Evolutionary conservation across 1,140 invertebrate genomes (phyloP).

Genomic region (Lethrus apterus): DNA sequence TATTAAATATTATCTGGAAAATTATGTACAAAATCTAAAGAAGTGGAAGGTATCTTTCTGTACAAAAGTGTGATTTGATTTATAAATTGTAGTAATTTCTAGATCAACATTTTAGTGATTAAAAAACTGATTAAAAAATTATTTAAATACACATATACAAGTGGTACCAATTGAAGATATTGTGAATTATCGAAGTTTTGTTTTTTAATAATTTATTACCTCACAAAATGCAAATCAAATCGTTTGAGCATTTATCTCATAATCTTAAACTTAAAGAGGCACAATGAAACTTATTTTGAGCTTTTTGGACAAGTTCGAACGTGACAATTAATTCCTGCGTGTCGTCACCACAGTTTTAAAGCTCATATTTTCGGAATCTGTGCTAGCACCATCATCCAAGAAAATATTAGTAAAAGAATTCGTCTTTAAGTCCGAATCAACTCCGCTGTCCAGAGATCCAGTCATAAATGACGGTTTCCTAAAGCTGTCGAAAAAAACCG

Average conservation of each 20-base stretch:
- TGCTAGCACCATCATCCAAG: conserved; percentile 11
- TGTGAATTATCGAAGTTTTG: neutral
- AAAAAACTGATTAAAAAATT: neutral
- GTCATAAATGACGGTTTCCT: conserved; percentile 37
- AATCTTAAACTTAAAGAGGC: neutral
- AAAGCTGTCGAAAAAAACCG: conserved; percentile 65
- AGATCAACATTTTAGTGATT: neutral
- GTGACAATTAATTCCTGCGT: neutral
- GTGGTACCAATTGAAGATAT: neutral
- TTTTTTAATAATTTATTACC: neutral
- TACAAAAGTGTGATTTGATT: neutral
- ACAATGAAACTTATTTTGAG: neutral
- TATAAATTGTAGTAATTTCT: neutral
- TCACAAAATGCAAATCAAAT: neutral
- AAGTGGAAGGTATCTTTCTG: neutral
- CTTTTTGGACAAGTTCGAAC: too few species aligned
- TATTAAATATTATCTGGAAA: neutral
- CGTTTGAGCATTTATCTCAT: neutral
- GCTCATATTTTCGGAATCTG: conserved; percentile 13
- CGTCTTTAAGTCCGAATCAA: conserved; percentile 25
- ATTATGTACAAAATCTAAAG: neutral
- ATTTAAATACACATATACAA: neutral
- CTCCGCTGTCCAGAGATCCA: conserved; percentile 26
- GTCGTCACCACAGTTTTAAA: conserved; percentile 11
- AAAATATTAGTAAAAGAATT: neutral